phyloP scores from a whole-genome alignment of 2,888 invertebrate genomes.

The Ochlodes sylvanus region DNA sequence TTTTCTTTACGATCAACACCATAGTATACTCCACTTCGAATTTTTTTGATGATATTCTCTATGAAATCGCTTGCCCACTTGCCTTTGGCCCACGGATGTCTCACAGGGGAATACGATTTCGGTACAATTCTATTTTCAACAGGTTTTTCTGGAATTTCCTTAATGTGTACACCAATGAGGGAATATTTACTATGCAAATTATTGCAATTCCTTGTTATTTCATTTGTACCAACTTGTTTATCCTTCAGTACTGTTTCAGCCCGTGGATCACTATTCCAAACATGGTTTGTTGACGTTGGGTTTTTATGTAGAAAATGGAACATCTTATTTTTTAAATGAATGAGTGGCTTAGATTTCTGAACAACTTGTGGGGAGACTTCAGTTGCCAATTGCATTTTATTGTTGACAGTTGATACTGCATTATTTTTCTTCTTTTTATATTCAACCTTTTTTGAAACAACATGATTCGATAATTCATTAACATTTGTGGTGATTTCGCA shows the following conservation, averaged over 20 bases:
- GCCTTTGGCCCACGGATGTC: conserved; percentile 59
- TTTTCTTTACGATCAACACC: conserved; percentile 51
- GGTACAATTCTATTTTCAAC: conserved; percentile 17
- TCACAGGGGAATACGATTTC: conserved; percentile 15
- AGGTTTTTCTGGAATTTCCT: conserved; percentile 17
- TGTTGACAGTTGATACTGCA: background rate
- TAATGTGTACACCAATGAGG: background rate
- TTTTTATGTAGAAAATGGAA: conserved; percentile 22
- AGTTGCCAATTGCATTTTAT: background rate
- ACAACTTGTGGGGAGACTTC: conserved; percentile 1
- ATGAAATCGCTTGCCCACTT: conserved; percentile 72
- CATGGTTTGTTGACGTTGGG: background rate
- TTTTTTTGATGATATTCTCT: conserved; percentile 71
- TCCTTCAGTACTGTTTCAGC: background rate
- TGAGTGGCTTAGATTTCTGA: conserved; percentile 20
- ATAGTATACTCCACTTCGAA: conserved; percentile 69
- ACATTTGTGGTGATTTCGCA: background rate
- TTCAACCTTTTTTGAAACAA: background rate
- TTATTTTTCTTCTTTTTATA: conserved; percentile 4
- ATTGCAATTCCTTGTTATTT: background rate
- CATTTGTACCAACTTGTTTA: conserved; percentile 9
- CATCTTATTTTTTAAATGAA: conserved; percentile 28
- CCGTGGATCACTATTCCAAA: background rate
- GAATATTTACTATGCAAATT: background rate
- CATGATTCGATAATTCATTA: background rate